These are phyloP conservation scores for Furcula furcula DNA, from an alignment of 2,888 invertebrate genomes.

Conservation along the genomic window DNA sequence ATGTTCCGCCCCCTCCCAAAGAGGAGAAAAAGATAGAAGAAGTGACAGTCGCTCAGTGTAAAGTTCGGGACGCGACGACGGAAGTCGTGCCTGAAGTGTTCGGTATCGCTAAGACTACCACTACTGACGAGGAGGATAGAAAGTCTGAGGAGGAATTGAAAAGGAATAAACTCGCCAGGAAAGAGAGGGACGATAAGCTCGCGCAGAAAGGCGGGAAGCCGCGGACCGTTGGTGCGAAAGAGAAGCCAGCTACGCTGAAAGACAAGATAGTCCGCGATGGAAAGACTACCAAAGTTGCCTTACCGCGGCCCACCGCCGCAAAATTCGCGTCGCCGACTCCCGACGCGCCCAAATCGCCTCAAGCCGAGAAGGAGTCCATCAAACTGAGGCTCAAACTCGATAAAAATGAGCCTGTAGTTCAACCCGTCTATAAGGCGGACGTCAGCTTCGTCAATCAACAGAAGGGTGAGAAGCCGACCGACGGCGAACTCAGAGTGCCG, in stretches of 20 bases:
- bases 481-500: constrained; percentile 90
- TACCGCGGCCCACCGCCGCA: constrained; percentile 50
- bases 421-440: constrained; percentile 90
- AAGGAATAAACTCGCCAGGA: constrained; percentile 35
- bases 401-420: constrained; percentile 89
- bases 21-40: constrained; percentile 81
- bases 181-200: constrained; percentile 58
- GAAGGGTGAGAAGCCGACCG: constrained; percentile 76
- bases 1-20: constrained; percentile 88
- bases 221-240: constrained; percentile 57
- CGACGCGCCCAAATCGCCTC: constrained; percentile 61
- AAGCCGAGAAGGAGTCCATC: constrained; percentile 86
- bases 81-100: constrained; percentile 79
- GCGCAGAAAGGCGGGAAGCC: constrained; percentile 70
- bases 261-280: constrained; percentile 67
- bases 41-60: constrained; percentile 69
- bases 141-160: constrained; percentile 56
- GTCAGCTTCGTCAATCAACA: constrained; percentile 86
- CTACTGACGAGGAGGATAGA: constrained; percentile 40
- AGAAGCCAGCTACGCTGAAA: constrained; percentile 64
- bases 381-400: constrained; percentile 91
- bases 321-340: constrained; percentile 40
- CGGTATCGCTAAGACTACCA: constrained; percentile 65
- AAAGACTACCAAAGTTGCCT: constrained; percentile 67
- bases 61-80: constrained; percentile 52